Percentiles rank a stretch among this genome's conserved stretches.
Evolutionary conservation across 2,113 vertebrate species (phyloP).

Genomic region (Artemisiospiza belli): DNA sequence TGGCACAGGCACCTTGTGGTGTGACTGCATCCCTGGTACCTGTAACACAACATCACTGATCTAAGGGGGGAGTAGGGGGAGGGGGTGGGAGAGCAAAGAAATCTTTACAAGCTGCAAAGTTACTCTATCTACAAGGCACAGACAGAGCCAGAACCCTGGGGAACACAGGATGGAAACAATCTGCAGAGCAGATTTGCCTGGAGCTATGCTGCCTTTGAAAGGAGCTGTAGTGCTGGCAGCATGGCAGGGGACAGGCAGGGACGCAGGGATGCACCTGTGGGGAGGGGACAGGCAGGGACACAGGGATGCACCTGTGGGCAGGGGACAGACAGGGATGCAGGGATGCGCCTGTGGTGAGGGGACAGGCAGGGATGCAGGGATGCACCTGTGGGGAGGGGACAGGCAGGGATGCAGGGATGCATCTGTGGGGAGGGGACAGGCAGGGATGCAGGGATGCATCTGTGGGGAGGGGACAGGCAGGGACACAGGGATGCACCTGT

Average conservation of each 20-base stretch:
- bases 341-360: neutral
- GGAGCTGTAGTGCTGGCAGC: fast-evolving
- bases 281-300: neutral
- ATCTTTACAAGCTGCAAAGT: conserved; percentile 57
- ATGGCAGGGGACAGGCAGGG: fast-evolving
- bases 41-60: neutral
- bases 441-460: neutral
- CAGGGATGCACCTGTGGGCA: neutral
- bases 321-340: neutral
- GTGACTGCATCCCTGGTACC: fast-evolving
- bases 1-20: neutral
- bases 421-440: neutral
- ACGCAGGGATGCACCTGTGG: too few relatives aligned
- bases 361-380: neutral
- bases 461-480: neutral
- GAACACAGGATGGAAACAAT: conserved; percentile 40
- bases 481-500: neutral
- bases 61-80: neutral
- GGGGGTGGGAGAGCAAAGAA: neutral
- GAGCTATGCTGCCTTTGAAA: conserved; percentile 29
- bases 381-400: neutral
- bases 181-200: conserved; percentile 44
- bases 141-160: conserved; percentile 41
- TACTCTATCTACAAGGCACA: conserved; percentile 52
- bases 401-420: neutral